phyloP scores from a whole-genome alignment of 2,888 invertebrate genomes.

The Sesia bembeciformis region DNA sequence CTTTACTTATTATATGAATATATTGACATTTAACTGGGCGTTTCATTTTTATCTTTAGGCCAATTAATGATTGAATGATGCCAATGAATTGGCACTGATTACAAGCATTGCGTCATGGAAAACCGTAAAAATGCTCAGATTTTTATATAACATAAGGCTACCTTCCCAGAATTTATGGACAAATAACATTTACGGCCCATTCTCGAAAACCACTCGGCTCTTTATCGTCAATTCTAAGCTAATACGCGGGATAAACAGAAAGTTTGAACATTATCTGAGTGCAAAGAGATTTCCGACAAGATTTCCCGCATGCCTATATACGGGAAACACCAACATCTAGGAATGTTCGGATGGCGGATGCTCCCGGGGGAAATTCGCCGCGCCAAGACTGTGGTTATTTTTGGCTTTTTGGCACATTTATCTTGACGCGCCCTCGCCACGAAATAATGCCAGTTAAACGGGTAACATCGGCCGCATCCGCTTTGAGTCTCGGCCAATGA shows the following conservation, averaged over 20 bases:
- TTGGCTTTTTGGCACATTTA: slow-evolving; percentile 9
- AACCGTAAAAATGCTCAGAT: not conserved
- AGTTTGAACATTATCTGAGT: slow-evolving; percentile 27
- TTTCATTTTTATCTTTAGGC: not conserved
- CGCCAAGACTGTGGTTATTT: slow-evolving; percentile 10
- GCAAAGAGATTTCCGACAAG: slow-evolving; percentile 37
- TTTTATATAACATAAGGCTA: not conserved
- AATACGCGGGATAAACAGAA: slow-evolving; percentile 21
- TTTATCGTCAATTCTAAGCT: not conserved
- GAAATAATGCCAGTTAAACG: slow-evolving; percentile 45
- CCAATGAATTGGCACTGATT: not conserved
- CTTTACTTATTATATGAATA: slow-evolving; percentile 19
- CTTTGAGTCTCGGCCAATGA: slow-evolving; percentile 33
- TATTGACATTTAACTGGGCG: slow-evolving; percentile 6
- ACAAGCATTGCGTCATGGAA: not conserved
- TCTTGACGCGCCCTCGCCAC: slow-evolving; percentile 18
- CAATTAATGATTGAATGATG: no score
- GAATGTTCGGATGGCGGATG: slow-evolving; percentile 14
- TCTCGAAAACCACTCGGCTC: no score
- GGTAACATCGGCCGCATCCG: slow-evolving; percentile 41
- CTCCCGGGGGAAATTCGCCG: slow-evolving; percentile 22
- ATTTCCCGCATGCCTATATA: slow-evolving; percentile 29
- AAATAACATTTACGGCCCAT: no score
- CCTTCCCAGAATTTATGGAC: not conserved
- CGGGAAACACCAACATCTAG: slow-evolving; percentile 34